A percentile compares a stretch with the other conserved stretches of the same genome.
phyloP scores from a whole-genome alignment of 2,797 vertebrate species.

The Lepidocolaptes lacrymiger region DNA sequence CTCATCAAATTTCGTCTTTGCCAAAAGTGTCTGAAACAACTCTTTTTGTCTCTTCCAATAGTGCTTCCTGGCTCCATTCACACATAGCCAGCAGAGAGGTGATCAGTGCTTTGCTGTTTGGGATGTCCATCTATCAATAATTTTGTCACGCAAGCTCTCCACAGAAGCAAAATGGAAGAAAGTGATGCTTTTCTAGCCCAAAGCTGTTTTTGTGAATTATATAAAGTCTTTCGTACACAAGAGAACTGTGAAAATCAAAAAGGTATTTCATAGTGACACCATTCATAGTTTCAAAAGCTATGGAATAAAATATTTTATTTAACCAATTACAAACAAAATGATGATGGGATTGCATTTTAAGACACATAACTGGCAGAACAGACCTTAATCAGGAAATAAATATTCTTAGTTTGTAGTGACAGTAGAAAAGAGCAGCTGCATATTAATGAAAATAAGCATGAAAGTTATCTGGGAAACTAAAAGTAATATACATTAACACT shows the following conservation, averaged over 20 bases:
- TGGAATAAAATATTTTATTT: neutral
- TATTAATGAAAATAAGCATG: neutral
- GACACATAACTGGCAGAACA: neutral
- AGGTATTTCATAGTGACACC: neutral
- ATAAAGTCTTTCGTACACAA: neutral
- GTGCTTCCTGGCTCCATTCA: neutral
- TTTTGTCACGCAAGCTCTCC: neutral
- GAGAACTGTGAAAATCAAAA: neutral
- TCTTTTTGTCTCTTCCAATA: neutral
- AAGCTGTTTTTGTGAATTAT: neutral
- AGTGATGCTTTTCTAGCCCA: neutral
- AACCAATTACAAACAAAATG: neutral
- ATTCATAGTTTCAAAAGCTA: neutral
- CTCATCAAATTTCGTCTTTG: neutral
- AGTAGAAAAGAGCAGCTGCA: neutral
- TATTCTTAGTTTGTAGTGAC: neutral
- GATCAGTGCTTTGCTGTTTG: neutral
- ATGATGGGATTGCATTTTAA: neutral
- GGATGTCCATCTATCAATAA: neutral
- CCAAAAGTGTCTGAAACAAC: neutral
- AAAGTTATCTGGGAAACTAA: neutral
- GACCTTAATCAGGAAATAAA: neutral
- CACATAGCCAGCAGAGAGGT: neutral
- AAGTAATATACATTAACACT: neutral
- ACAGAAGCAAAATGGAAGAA: neutral